Base-by-base conservation (phyloP, 2,113 vertebrate species). In the Beaufortia kweichowensis region DNA sequence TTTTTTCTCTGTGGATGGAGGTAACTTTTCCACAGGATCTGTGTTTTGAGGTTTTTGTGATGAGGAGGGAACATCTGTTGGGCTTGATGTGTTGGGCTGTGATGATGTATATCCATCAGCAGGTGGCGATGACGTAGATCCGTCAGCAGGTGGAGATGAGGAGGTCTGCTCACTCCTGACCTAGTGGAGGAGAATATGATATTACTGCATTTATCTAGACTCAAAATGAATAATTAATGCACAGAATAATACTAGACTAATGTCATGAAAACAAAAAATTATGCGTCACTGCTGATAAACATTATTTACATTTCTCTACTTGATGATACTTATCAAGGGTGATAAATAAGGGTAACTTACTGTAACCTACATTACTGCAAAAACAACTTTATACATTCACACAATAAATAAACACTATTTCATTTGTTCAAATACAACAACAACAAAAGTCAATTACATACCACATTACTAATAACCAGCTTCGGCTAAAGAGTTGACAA, bases 91-190 rank as follows among this genome's bases (percentile, higher is more conserved):
- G 56, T 56, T 50, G 14, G 70, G 35, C 0, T 46, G 57, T 0
- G 57, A 39, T 9, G 69, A 66, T 66, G 23, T 21, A 41, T 7
- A 39, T 39, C 35, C 35, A 10, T 39, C 35, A 46, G 12, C 19
- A 48, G 24, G 29, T 21, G 28, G 59, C 23, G 31, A 39, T 17
- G 15, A 33, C 48, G 50, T 46, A 65, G 28, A 23, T 46, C 65
- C 72, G 24, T 56, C 81, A 76, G 65, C 72, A 79, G 81, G 21
- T 75, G 81, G 65, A 14, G 14, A 43, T 56, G 23, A 21, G 24
- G 73, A 79, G 69, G 26, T 69, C 33, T 41, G 73, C 71, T 82
- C 73, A 77, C 23, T 26, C 15, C 50, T 46, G 21, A 29, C 77
- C 81, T 82, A 70, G 21, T 55, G 61, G 11, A 21, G n/a, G 19